These are phyloP conservation scores for Athalia cordata DNA, from an alignment of 2,888 invertebrate genomes.

Conservation along the genomic window DNA sequence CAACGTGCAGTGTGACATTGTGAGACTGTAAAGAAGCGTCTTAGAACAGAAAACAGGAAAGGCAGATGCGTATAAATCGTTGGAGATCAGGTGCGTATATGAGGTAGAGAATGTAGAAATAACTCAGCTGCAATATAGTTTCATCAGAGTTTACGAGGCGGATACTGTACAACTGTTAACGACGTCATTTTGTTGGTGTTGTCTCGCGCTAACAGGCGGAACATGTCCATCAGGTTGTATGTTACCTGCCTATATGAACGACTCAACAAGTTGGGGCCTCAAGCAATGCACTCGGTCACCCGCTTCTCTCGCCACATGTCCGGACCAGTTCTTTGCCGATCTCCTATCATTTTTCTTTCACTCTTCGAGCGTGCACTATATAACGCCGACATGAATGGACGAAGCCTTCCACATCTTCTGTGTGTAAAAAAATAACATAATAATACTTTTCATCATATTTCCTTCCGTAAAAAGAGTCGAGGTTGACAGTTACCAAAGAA, in stretches of 20 bases:
- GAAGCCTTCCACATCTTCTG: not conserved
- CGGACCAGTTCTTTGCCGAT: slow-evolving; percentile 38
- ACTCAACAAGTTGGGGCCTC: slow-evolving; percentile 1
- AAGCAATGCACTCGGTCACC: slow-evolving; percentile 11
- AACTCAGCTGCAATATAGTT: not conserved
- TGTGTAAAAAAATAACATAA: not conserved
- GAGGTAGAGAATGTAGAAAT: not conserved
- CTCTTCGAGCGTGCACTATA: not conserved
- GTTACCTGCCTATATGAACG: not conserved
- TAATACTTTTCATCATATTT: not conserved
- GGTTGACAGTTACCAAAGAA: too few relatives aligned
- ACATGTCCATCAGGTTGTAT: slow-evolving; percentile 45
- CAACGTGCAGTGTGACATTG: too few relatives aligned
- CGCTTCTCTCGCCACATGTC: slow-evolving; percentile 8
- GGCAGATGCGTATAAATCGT: too few relatives aligned
- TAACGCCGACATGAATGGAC: slow-evolving; percentile 4
- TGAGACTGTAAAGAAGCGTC: too few relatives aligned
- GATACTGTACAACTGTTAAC: slow-evolving; percentile 54
- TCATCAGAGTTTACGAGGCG: slow-evolving; percentile 50
- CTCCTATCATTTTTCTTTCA: slow-evolving; percentile 30
- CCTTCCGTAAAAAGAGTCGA: too few relatives aligned
- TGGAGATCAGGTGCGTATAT: too few relatives aligned
- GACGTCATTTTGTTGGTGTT: slow-evolving; percentile 54
- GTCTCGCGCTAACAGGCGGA: slow-evolving; percentile 47
- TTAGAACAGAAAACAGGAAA: too few relatives aligned